Evolutionary conservation across 2,797 vertebrate genomes (phyloP).

Genomic region (Miichthys miiuy): DNA sequence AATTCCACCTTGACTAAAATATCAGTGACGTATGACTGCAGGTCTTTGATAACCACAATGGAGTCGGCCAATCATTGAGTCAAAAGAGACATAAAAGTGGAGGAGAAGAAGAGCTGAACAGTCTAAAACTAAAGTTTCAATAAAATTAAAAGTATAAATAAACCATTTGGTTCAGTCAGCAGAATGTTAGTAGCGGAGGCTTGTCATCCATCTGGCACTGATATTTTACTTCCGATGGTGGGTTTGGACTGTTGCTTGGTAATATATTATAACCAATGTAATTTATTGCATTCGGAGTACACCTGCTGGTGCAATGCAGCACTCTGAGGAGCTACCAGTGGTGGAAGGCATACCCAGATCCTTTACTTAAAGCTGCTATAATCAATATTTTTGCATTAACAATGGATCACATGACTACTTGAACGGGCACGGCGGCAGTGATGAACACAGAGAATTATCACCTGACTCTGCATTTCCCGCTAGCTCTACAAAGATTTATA

Average conservation of each 20-base stretch:
- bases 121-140: slow-evolving; percentile 27
- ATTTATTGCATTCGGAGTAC: neutral
- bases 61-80: neutral
- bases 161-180: slow-evolving; percentile 24
- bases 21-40: neutral
- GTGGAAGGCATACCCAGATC: neutral
- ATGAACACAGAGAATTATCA: neutral
- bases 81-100: neutral
- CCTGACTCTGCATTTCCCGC: neutral
- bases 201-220: slow-evolving; percentile 45
- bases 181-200: slow-evolving; percentile 15
- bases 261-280: slow-evolving; percentile 1
- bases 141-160: slow-evolving; percentile 20
- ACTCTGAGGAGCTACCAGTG: neutral
- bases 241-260: slow-evolving; percentile 6
- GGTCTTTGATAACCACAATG: neutral
- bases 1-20: neutral
- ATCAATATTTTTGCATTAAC: neutral
- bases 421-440: neutral
- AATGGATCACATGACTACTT: neutral
- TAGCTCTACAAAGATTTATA: neutral
- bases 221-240: slow-evolving; percentile 24
- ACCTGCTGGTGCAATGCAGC: slow-evolving; percentile 12
- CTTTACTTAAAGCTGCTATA: neutral
- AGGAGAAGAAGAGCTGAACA: slow-evolving; percentile 20